These are phyloP conservation scores for Coreoperca whiteheadi DNA, from an alignment of 2,113 vertebrate species.

Conservation along the genomic window DNA sequence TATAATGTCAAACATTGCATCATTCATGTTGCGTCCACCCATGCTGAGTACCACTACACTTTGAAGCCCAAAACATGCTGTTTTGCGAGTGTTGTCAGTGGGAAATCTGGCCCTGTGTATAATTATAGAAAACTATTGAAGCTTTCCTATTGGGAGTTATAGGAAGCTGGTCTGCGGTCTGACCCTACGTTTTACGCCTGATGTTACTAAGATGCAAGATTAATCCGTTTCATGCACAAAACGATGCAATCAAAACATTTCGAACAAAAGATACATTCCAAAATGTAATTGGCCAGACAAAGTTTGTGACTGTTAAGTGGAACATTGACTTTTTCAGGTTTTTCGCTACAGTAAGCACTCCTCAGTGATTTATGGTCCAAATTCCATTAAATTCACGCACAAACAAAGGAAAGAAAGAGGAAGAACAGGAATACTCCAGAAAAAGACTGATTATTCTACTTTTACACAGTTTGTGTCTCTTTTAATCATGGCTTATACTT, in stretches of 20 bases:
- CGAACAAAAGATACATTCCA: not conserved
- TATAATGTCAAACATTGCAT: not conserved
- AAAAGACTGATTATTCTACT: not conserved
- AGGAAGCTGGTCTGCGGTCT: not conserved
- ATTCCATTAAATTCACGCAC: not conserved
- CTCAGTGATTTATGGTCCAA: not conserved
- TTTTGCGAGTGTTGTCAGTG: not conserved
- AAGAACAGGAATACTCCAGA: not conserved
- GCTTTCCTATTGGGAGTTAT: slow-evolving; percentile 7
- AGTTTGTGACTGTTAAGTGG: too few species aligned
- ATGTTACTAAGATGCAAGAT: not conserved
- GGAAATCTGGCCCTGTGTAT: not conserved
- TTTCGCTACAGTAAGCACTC: not conserved
- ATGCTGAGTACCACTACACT: not conserved
- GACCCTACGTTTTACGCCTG: not conserved
- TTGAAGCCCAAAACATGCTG: slow-evolving; percentile 17
- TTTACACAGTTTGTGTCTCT: not conserved
- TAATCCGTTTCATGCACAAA: not conserved
- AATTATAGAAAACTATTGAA: not conserved
- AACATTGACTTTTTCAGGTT: not conserved
- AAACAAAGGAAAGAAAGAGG: not conserved
- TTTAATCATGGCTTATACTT: not conserved
- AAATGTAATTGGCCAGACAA: not conserved
- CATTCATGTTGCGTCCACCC: slow-evolving; percentile 2
- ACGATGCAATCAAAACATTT: not conserved